A percentile compares a stretch with the other conserved stretches of the same genome.
phyloP scores from a whole-genome alignment of 1,140 invertebrate species.

The Dysdera silvatica region DNA sequence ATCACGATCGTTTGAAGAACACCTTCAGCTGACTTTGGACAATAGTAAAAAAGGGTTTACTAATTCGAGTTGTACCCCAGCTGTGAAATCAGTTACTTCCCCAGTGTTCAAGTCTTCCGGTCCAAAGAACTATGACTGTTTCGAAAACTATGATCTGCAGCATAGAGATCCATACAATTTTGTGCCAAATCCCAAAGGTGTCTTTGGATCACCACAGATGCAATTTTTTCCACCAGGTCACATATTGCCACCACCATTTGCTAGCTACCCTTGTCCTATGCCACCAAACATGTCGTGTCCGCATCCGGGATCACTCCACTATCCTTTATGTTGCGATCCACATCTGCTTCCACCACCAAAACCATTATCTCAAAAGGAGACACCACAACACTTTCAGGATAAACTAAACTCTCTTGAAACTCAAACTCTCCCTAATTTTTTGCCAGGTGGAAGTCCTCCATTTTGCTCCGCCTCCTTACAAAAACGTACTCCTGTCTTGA shows the following conservation, averaged over 20 bases:
- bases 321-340: no score
- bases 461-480: slow-evolving; percentile 20
- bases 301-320: no score
- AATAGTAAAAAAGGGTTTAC: slow-evolving; percentile 17
- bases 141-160: no score
- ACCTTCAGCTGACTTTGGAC: slow-evolving; percentile 11
- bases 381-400: no score
- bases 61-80: slow-evolving; percentile 13
- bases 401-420: no score
- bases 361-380: no score
- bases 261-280: background rate
- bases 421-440: no score
- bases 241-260: slow-evolving; percentile 15
- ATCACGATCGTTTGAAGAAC: slow-evolving; percentile 21
- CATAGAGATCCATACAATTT: background rate
- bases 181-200: slow-evolving; percentile 26
- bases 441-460: no score
- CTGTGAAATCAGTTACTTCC: no score
- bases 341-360: no score
- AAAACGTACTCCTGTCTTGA: slow-evolving; percentile 5
- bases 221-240: slow-evolving; percentile 16
- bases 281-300: slow-evolving; percentile 13
- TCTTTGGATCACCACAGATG: slow-evolving; percentile 6
- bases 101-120: no score
- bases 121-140: no score